These are phyloP conservation scores for Procambarus virginalis DNA, from an alignment of 1,140 invertebrate genomes.

Conservation along the genomic window DNA sequence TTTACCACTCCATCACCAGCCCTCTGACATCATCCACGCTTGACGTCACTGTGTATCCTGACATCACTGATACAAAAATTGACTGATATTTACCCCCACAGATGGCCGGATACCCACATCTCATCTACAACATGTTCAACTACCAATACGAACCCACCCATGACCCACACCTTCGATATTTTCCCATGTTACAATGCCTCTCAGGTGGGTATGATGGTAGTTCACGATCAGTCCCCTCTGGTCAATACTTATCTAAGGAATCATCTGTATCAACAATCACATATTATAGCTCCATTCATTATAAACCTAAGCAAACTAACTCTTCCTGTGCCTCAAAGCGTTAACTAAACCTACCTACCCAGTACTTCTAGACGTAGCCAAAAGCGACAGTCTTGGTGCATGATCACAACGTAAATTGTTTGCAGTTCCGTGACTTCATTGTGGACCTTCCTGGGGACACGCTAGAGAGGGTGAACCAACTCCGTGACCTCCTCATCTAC, in stretches of 20 bases:
- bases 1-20: too few species aligned
- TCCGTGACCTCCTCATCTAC: conserved; percentile 33
- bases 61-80: not conserved
- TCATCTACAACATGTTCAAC: conserved; percentile 48
- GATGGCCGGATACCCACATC: conserved; percentile 12
- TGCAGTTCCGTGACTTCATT: conserved; percentile 33
- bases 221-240: too few species aligned
- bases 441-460: conserved; percentile 36
- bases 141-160: conserved; percentile 32
- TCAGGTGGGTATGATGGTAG: not conserved
- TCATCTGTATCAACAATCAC: too few species aligned
- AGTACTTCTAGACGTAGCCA: too few species aligned
- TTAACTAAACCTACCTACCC: too few species aligned
- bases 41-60: not conserved
- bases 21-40: not conserved
- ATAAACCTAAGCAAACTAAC: too few species aligned
- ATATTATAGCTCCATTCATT: too few species aligned
- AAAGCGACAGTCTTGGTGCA: too few species aligned
- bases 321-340: too few species aligned
- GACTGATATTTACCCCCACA: not conserved
- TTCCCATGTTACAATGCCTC: conserved; percentile 32
- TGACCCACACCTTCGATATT: conserved; percentile 48
- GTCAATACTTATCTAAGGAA: too few species aligned
- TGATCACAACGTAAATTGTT: too few species aligned
- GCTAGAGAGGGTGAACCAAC: not conserved